A percentile compares a stretch with the other conserved stretches of the same genome.
Conservation (phyloP, 2,797 vertebrate species). For the Mormyrops attenuatus region DNA sequence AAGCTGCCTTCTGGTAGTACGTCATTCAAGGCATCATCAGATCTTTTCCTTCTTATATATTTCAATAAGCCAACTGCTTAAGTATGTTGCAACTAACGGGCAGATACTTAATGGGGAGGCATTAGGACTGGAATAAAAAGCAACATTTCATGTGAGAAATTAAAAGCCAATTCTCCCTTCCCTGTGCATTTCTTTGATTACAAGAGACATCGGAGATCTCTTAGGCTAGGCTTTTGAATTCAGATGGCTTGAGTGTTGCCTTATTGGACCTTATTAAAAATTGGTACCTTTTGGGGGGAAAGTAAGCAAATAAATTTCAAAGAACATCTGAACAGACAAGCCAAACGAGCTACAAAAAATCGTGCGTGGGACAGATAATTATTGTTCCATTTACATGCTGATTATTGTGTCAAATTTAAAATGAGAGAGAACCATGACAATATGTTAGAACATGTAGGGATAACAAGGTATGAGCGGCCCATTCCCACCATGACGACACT, state of each 20-base stretch:
- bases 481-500: neutral
- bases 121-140: conserved; percentile 2
- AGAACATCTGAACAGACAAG: neutral
- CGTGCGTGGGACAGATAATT: neutral
- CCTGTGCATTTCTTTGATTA: neutral
- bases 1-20: neutral
- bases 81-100: neutral
- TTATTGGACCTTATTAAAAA: conserved; percentile 3
- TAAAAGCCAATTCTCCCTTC: neutral
- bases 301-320: neutral
- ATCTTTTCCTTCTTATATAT: neutral
- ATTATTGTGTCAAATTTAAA: neutral
- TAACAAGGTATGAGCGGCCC: no score
- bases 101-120: neutral
- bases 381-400: neutral
- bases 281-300: no score
- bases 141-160: neutral
- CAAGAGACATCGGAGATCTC: neutral
- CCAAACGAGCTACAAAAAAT: no score
- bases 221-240: neutral
- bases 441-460: neutral
- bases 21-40: neutral
- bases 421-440: neutral
- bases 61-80: neutral
- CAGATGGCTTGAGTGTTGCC: neutral